Conservation (phyloP, 1,140 invertebrate genomes). For the Hesperophylax magnus region DNA sequence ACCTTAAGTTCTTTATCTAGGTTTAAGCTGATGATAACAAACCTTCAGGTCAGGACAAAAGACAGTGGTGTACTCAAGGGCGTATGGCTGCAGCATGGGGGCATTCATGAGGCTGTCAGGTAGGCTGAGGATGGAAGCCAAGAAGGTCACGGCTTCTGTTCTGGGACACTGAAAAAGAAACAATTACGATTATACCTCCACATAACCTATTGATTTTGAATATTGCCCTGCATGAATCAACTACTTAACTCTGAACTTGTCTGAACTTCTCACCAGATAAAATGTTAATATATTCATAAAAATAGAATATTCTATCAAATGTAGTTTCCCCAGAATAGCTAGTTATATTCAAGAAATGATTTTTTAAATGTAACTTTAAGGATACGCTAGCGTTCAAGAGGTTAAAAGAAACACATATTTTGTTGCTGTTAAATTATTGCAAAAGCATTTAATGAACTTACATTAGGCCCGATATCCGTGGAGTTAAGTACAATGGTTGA, state of each 20-base stretch:
- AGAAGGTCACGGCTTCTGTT: conserved; percentile 91
- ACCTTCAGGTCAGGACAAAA: conserved; percentile 87
- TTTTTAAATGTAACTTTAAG: too few species aligned
- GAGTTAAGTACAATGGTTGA: conserved; percentile 89
- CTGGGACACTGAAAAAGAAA: conserved; percentile 78
- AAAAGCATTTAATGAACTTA: conserved; percentile 61
- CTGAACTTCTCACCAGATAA: too few species aligned
- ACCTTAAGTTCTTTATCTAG: too few species aligned
- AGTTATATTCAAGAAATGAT: too few species aligned
- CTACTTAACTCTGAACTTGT: too few species aligned
- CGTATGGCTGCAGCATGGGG: conserved; percentile 85
- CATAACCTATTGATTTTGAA: too few species aligned
- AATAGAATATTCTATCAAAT: too few species aligned
- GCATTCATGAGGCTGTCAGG: conserved; percentile 83
- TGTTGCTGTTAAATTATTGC: neutral
- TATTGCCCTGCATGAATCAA: too few species aligned
- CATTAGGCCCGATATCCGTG: conserved; percentile 81
- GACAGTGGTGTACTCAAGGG: conserved; percentile 78
- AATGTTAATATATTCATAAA: too few species aligned
- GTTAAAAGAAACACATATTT: too few species aligned
- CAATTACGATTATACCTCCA: neutral
- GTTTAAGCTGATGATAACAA: conserved; percentile 43
- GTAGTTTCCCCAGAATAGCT: too few species aligned
- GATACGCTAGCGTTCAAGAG: too few species aligned
- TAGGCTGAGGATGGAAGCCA: conserved; percentile 89